Evolutionary conservation across 1,140 invertebrate genomes (phyloP).

Genomic region (Ectropis grisescens): DNA sequence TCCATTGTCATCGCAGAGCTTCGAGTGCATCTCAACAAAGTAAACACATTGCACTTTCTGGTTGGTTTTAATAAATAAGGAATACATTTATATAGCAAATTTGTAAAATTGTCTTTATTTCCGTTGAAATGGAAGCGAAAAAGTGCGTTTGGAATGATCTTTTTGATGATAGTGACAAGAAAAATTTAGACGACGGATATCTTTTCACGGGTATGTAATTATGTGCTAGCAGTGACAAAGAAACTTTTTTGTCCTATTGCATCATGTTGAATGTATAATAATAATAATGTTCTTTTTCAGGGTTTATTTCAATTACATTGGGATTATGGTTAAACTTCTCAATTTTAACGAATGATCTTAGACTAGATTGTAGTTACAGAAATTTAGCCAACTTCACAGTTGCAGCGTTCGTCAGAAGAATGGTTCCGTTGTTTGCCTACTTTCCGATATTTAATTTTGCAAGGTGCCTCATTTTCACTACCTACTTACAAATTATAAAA

Average conservation of each 20-base stretch:
- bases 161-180: slow-evolving; percentile 24
- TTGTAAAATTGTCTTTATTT: no score
- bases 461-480: no score
- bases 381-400: slow-evolving; percentile 34
- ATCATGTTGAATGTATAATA: slow-evolving; percentile 6
- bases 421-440: slow-evolving; percentile 15
- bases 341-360: slow-evolving; percentile 25
- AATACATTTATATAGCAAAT: no score
- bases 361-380: slow-evolving; percentile 32
- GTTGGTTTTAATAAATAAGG: no score
- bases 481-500: no score
- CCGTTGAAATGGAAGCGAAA: no score
- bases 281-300: slow-evolving; percentile 19
- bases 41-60: no score
- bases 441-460: no score
- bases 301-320: slow-evolving; percentile 19
- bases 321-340: slow-evolving; percentile 25
- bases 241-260: slow-evolving; percentile 2
- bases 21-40: no score
- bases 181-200: slow-evolving; percentile 22
- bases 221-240: no score
- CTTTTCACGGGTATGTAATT: slow-evolving; percentile 21
- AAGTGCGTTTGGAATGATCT: slow-evolving; percentile 26
- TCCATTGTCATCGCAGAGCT: no score
- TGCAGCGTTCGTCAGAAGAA: slow-evolving; percentile 19